Base-by-base conservation (phyloP, 1,140 invertebrate genomes). In the Vanessa tameamea region DNA sequence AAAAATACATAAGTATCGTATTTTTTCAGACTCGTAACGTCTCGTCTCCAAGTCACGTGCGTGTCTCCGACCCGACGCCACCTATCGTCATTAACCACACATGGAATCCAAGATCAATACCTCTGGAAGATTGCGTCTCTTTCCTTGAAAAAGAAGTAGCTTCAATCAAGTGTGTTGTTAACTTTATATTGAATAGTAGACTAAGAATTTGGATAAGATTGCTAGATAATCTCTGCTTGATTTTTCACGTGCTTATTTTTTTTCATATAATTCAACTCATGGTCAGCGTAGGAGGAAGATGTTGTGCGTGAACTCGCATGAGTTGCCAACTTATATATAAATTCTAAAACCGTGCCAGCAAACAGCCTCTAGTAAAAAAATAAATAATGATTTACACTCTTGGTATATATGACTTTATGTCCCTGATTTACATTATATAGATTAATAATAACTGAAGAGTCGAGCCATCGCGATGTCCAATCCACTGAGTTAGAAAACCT, bases 71-170 rank as follows among this genome's bases (percentile, higher is more conserved):
- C 26, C 88, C 87, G 0, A 64, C 77, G 6, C 87, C 87, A 3
- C 83, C 87, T 0, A 26, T 72, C 0, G 57, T 75, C 48, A 77
- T 57, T 69, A 81, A 77, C 23, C 89, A 92, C 82, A 92, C 90
- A 0, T 92, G 90, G 90, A 65, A 82, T 6, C 87, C 90, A 0
- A 66, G 73, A 2, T 63, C 82, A 4, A 67, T 81, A 0, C 82
- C 82, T 0, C 59, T 90, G 11, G 87, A 89, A 26, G 87, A 90
- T 43, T 88, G 88, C 26, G 85, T 92, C 15, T 77, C 84, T 0
- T 90, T 82, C 31, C 69, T 92, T 12, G 89, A 92, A 77, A 91
- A 89, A 61, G 90, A 92, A 79, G 78, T 92, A 14, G 80, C 87
- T 64, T 82, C 77, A 31, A 89, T 92, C 64, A 91, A 88, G 89